A percentile compares a stretch with the other conserved stretches of the same genome.
phyloP scores from a whole-genome alignment of 2,888 invertebrate genomes.

The Listrodromus nycthemerus region DNA sequence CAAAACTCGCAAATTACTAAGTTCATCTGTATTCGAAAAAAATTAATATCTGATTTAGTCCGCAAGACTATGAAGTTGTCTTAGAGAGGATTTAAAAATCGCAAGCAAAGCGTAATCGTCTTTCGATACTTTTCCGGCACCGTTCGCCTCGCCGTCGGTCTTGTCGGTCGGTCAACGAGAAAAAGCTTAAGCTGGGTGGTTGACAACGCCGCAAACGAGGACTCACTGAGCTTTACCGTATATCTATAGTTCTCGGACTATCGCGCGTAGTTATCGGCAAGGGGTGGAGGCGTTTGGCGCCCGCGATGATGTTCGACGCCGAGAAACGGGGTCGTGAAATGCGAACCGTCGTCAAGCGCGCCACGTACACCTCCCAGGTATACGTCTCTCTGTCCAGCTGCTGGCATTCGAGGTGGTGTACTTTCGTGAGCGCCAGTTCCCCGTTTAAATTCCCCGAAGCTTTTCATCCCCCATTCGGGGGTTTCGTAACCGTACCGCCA shows the following conservation, averaged over 20 bases:
- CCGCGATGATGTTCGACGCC: neutral
- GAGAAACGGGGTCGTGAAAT: conserved; percentile 32
- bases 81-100: neutral
- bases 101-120: conserved; percentile 42
- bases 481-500: conserved; percentile 72
- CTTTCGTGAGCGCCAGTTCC: conserved; percentile 29
- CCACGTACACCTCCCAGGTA: neutral
- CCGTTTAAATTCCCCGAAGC: conserved; percentile 49
- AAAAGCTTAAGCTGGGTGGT: conserved; percentile 30
- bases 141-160: neutral
- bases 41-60: neutral
- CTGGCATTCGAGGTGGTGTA: conserved; percentile 33
- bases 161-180: conserved; percentile 33
- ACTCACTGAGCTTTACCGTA: neutral
- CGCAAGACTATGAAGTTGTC: neutral
- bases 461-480: conserved; percentile 49
- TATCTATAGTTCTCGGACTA: neutral
- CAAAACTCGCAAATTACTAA: neutral
- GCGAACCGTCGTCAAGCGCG: neutral
- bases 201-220: neutral
- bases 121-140: neutral
- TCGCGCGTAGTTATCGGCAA: conserved; percentile 17
- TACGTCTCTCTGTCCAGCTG: conserved; percentile 31
- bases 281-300: conserved; percentile 17
- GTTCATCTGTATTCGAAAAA: neutral